A percentile compares a stretch with the other conserved stretches of the same genome.
phyloP scores from a whole-genome alignment of 2,797 vertebrate genomes.

The Emydoidea blandingii region DNA sequence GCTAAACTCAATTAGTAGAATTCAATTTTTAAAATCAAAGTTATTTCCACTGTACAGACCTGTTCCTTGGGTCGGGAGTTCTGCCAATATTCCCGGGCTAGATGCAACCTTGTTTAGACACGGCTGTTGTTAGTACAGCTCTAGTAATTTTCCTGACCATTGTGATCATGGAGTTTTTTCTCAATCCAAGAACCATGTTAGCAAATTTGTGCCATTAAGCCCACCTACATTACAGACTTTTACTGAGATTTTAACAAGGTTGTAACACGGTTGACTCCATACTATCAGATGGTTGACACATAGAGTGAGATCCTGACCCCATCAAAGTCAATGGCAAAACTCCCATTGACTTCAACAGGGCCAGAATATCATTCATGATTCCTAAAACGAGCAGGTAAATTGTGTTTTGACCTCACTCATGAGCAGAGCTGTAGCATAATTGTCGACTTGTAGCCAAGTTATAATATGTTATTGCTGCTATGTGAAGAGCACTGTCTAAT shows the following conservation, averaged over 20 bases:
- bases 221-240: neutral
- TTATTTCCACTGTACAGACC: neutral
- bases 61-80: neutral
- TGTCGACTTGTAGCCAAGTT: neutral
- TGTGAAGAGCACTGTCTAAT: neutral
- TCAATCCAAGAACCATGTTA: neutral
- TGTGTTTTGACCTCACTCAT: neutral
- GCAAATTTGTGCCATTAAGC: neutral
- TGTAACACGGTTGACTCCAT: neutral
- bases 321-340: neutral
- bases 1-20: neutral
- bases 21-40: neutral
- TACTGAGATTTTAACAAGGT: neutral
- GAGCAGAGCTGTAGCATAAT: neutral
- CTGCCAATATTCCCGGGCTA: neutral
- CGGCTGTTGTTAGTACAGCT: neutral
- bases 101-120: neutral
- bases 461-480: neutral
- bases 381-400: neutral
- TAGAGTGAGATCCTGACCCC: neutral
- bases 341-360: neutral
- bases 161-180: neutral
- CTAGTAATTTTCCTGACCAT: neutral
- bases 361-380: neutral
- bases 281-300: neutral